Base-by-base conservation (phyloP, 2,113 vertebrate genomes). In the Pitta sordida region DNA sequence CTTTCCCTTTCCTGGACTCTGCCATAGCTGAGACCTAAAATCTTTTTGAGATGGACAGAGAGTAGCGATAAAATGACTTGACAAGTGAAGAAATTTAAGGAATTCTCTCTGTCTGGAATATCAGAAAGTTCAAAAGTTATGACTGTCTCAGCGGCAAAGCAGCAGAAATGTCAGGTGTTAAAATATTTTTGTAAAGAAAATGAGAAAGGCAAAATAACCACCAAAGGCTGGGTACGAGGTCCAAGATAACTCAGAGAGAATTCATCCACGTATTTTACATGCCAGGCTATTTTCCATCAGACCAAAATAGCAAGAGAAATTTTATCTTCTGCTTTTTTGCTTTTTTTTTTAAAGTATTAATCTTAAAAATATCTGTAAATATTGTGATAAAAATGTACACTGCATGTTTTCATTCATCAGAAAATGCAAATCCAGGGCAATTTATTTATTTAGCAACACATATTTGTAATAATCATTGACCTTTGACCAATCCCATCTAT, bases 131-230 rank as follows among this genome's bases (percentile, higher is more conserved):
- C 53, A 76, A 80, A 91, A 91, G 78, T 80, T 83, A 76, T 49
- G 51, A 74, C 44, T 2, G 18, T 73, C 80, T 93, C 73, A 65
- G 60, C 51, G 37, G 76, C 43, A 51, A 62, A 86, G 59, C 71
- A 91, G 67, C 46, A 87, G 75, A 55, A 95, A 73, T 83, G 30
- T 91, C 91, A 94, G 95, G 93, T 96, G 93, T 93, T 95, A 90
- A 95, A 95, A 94, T 96, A 92, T 96, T 96, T 85, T 92, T 85
- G 87, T 94, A 85, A 92, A 89, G 91, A 79, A 94, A 94, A 89
- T 37, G 94, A 96, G 91, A 94, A 92, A 91, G 77, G 92, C 89
- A 37, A 81, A 86, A 92, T 77, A 93, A 93, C 94, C 77, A 93
- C 91, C 46, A 46, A 89, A 94, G 37, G 44, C 58, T 92, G 78